Evolutionary conservation across 2,888 invertebrate species (phyloP).

Genomic region (Ligdia adustata): DNA sequence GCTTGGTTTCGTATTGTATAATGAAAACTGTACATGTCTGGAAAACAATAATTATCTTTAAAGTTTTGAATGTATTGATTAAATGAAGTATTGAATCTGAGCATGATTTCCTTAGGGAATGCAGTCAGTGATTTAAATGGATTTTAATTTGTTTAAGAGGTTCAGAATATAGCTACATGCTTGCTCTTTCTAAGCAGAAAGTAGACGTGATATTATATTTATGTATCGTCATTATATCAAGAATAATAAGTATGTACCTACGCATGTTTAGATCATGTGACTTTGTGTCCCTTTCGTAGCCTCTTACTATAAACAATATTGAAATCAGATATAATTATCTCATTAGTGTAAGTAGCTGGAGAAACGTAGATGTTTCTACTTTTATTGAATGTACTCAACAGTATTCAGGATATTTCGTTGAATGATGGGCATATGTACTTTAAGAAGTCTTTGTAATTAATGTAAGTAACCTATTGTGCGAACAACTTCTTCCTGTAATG

Average conservation of each 20-base stretch:
- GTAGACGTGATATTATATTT: conserved; percentile 63
- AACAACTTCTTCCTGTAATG: no score
- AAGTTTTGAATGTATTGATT: conserved; percentile 24
- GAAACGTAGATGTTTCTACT: conserved; percentile 56
- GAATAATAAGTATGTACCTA: conserved; percentile 8
- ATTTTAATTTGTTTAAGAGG: conserved; percentile 54
- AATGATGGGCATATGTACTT: no score
- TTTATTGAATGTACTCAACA: conserved; percentile 47
- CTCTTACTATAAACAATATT: conserved; percentile 56
- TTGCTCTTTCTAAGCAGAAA: conserved; percentile 56
- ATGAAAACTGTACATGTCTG: conserved; percentile 58
- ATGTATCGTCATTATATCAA: conserved; percentile 33
- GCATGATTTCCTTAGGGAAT: conserved; percentile 23
- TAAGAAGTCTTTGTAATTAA: no score
- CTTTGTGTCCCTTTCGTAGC: neutral
- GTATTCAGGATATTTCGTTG: no score
- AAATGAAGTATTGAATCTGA: conserved; percentile 31
- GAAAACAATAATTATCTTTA: conserved; percentile 31
- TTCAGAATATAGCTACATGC: conserved; percentile 40
- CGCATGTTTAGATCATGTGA: conserved; percentile 9
- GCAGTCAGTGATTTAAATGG: conserved; percentile 34
- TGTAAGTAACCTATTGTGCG: no score
- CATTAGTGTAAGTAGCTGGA: conserved; percentile 56
- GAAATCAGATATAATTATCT: conserved; percentile 50
- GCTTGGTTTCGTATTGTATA: conserved; percentile 52